Percentiles rank a stretch among this genome's conserved stretches.
phyloP scores from a whole-genome alignment of 2,888 invertebrate genomes.

The Drosophila nigricruria region DNA sequence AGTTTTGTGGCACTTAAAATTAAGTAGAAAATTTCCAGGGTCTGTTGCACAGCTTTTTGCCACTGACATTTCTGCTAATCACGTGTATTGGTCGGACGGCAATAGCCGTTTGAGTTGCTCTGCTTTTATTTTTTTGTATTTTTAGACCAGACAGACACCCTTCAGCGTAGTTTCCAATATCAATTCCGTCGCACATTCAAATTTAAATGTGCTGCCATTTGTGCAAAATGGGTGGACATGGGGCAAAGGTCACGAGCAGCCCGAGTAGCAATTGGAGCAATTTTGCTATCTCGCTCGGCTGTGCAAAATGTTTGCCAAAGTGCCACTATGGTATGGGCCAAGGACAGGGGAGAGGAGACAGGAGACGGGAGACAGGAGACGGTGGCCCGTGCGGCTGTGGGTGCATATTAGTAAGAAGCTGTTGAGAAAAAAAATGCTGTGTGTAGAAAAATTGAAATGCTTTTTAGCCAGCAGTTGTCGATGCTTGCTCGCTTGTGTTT shows the following conservation, averaged over 20 bases:
- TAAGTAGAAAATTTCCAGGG: constrained; percentile 12
- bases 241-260: constrained; percentile 57
- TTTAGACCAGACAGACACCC: constrained; percentile 5
- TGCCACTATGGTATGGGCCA: neutral
- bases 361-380: too few relatives aligned
- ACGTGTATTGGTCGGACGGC: constrained; percentile 39
- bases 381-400: too few relatives aligned
- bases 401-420: constrained; percentile 65
- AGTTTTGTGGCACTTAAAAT: constrained; percentile 12
- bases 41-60: constrained; percentile 31
- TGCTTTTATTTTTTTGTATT: neutral
- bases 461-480: constrained; percentile 37
- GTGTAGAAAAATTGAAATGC: constrained; percentile 46
- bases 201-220: constrained; percentile 61
- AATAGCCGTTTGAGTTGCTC: neutral
- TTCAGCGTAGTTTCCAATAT: constrained; percentile 52
- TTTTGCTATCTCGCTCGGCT: constrained; percentile 40
- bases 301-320: constrained; percentile 59
- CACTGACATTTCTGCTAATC: constrained; percentile 55
- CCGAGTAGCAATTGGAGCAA: constrained; percentile 37
- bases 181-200: constrained; percentile 59
- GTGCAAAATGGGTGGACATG: constrained; percentile 1
- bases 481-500: constrained; percentile 12
- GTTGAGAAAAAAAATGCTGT: constrained; percentile 44
- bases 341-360: too few relatives aligned